Evolutionary conservation across 2,113 vertebrate species (phyloP), one percentile per base, ranked within the genome.

Genomic region (Tachysurus fulvidraco): DNA sequence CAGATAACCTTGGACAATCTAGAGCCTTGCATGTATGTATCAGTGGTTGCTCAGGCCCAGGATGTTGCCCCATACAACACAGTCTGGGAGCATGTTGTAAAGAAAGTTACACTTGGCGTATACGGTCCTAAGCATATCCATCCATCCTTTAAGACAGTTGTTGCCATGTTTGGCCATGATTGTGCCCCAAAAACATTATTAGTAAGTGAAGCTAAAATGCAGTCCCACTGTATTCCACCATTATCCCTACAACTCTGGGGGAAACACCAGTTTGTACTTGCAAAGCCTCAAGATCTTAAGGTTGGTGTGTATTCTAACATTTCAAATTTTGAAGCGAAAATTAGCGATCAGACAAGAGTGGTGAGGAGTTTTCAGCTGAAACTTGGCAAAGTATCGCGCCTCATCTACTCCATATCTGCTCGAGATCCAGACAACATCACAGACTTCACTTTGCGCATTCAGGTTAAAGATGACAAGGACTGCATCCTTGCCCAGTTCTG

Each of bases 91-190:
- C 95, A 97, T 82, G 97, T 99, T 88, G 91, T 94, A 57, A 99
- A 99, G 89, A 98, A 96, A 88, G 93, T 99, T 81, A 99, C 97
- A 0, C 93, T 99, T 85, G 98, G 97, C 0, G 96, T 99, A 0
- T 99, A 99, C 0, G 98, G 98, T 19, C 98, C 98, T 36, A 99
- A 98, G 87, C 97, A 99, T 88, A 97, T 99, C 55, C 98, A 99
- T 81, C 98, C 98, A 0, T 97, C 97, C 57, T 99, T 99, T 91
- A 99, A 99, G 91, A 97, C 96, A 0, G 98, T 99, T 0, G 96
- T 99, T 87, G 97, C 97, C 2, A 77, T 99, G 65, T 99, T 99
- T 0, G 97, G 98, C 25, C 98, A 99, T 0, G 97, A 99, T 14
- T 98, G 97, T 0, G 96, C 98, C 0, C 98, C 98, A n/a, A 98